Percentiles rank a stretch among this genome's conserved stretches.
Conservation (phyloP, 2,797 vertebrate species). For the Pterois miles region DNA sequence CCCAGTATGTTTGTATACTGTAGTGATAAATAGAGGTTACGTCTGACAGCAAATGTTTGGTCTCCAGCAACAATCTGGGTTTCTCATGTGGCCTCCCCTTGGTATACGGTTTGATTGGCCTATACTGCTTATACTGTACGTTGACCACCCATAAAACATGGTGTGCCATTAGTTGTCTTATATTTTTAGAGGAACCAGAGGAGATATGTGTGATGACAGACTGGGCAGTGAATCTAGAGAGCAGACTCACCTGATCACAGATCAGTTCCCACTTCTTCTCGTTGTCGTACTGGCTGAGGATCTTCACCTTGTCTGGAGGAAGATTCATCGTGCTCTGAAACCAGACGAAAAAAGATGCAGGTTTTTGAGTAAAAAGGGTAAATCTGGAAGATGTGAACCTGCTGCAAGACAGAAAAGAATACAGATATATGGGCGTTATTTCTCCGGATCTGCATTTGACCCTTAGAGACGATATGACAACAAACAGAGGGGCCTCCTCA, state of each 20-base stretch:
- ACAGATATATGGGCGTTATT: not conserved
- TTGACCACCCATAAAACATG: not conserved
- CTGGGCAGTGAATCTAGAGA: not conserved
- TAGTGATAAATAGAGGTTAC: too few relatives aligned
- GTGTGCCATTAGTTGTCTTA: not conserved
- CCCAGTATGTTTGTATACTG: too few relatives aligned
- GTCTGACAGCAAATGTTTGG: too few relatives aligned
- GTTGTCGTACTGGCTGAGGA: constrained; percentile 90
- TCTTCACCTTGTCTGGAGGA: constrained; percentile 94
- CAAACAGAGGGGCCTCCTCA: not conserved
- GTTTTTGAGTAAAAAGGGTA: not conserved
- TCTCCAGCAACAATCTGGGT: too few relatives aligned
- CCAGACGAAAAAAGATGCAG: not conserved
- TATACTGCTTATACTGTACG: not conserved
- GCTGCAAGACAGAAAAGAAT: not conserved
- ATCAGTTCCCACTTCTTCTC: constrained; percentile 99
- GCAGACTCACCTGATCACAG: constrained; percentile 86
- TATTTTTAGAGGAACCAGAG: not conserved
- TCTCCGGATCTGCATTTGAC: not conserved
- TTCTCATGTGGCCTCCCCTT: too few relatives aligned
- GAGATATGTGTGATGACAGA: not conserved
- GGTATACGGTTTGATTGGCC: not conserved
- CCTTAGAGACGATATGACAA: not conserved
- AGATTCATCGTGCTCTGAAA: constrained; percentile 95
- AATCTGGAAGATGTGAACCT: not conserved